A percentile compares a stretch with the other conserved stretches of the same genome.
These are phyloP conservation scores for Callosobruchus maculatus DNA, from an alignment of 2,888 invertebrate genomes.

Conservation along the genomic window DNA sequence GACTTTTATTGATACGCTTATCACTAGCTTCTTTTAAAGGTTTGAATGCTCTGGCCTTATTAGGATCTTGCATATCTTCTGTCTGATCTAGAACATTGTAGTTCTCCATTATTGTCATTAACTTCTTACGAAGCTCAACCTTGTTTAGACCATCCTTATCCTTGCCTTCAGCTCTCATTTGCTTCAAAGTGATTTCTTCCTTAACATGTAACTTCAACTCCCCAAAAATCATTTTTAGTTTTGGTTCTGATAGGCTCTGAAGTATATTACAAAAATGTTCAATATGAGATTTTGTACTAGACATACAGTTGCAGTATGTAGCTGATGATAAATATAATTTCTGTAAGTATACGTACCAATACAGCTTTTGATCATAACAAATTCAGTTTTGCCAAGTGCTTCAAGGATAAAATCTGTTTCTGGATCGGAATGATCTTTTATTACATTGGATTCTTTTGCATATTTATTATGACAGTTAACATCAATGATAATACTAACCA, in stretches of 20 bases:
- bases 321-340: too few relatives aligned
- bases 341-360: slow-evolving; percentile 54
- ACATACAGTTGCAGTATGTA: too few relatives aligned
- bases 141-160: slow-evolving; percentile 86
- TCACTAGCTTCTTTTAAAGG: slow-evolving; percentile 52
- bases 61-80: too few relatives aligned
- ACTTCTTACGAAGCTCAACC: slow-evolving; percentile 72
- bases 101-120: slow-evolving; percentile 76
- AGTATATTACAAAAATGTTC: too few relatives aligned
- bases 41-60: slow-evolving; percentile 57
- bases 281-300: slow-evolving; percentile 53
- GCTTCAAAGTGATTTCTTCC: slow-evolving; percentile 82
- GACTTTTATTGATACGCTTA: slow-evolving; percentile 67
- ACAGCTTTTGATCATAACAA: slow-evolving; percentile 87
- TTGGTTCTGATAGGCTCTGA: too few relatives aligned
- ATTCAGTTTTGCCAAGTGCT: slow-evolving; percentile 82
- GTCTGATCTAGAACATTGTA: slow-evolving; percentile 78
- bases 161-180: slow-evolving; percentile 73
- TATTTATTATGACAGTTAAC: too few relatives aligned
- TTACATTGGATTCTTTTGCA: slow-evolving; percentile 55
- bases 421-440: slow-evolving; percentile 46
- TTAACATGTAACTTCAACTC: slow-evolving; percentile 95
- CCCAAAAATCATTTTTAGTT: too few relatives aligned
- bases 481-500: too few relatives aligned
- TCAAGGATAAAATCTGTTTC: slow-evolving; percentile 50